These are phyloP conservation scores for Peromyscus melanophrys DNA, from an alignment of 2,797 vertebrate genomes.

Conservation along the genomic window DNA sequence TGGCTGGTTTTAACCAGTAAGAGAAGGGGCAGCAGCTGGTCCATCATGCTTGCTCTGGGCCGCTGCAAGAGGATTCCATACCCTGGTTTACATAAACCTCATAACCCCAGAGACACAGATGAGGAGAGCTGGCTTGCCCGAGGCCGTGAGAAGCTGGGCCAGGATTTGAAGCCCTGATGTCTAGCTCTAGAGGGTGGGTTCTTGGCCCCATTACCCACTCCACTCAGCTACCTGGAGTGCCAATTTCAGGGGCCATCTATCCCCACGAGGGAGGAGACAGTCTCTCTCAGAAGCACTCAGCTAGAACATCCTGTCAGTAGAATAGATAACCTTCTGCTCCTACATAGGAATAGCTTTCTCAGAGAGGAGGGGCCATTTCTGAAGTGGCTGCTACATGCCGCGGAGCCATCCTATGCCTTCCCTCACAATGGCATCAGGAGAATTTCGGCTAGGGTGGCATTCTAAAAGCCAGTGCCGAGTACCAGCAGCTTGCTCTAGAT, in stretches of 20 bases:
- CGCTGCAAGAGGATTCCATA: neutral
- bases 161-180: neutral
- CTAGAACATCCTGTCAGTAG: neutral
- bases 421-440: neutral
- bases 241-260: neutral
- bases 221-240: neutral
- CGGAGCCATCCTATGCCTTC: fast-evolving
- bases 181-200: neutral
- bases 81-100: neutral
- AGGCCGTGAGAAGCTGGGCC: neutral
- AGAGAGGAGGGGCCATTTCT: neutral
- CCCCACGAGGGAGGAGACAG: neutral
- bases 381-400: neutral
- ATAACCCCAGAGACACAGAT: neutral
- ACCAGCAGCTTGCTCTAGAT: neutral
- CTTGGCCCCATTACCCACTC: too few species aligned
- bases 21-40: neutral
- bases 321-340: neutral
- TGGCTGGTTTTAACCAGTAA: fast-evolving
- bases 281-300: neutral
- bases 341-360: neutral
- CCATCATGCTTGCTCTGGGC: neutral
- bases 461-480: neutral
- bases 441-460: neutral
- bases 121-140: neutral